These are phyloP conservation scores for Mandrillus leucophaeus DNA, from an alignment of 2,113 vertebrate species.

Conservation along the genomic window DNA sequence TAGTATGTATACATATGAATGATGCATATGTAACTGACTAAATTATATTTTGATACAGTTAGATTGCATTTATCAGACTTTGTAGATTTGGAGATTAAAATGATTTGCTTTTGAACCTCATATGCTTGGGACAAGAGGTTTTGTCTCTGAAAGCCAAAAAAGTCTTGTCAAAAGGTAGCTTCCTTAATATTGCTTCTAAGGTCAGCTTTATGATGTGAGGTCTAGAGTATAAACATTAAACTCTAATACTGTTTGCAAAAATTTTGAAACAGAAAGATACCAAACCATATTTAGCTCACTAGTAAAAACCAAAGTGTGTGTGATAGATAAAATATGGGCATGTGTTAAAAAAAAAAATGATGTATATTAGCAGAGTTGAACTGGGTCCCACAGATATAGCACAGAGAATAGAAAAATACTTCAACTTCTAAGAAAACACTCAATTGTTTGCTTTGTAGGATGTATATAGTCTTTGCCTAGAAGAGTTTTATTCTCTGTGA, in stretches of 20 bases:
- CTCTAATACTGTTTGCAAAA: neutral
- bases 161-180: neutral
- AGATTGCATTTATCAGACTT: neutral
- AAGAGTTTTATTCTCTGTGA: neutral
- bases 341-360: neutral
- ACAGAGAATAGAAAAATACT: slow-evolving; percentile 62
- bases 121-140: neutral
- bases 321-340: slow-evolving; percentile 42
- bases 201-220: neutral
- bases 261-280: neutral
- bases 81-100: neutral
- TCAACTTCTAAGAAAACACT: slow-evolving; percentile 66
- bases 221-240: neutral
- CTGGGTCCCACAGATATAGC: neutral
- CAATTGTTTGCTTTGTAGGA: slow-evolving; percentile 56
- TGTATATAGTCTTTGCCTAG: slow-evolving; percentile 62
- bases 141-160: slow-evolving; percentile 2
- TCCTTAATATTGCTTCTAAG: neutral
- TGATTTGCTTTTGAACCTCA: neutral
- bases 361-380: neutral
- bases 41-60: neutral
- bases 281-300: neutral
- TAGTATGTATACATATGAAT: neutral
- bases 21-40: neutral
- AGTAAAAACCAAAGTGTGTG: slow-evolving; percentile 29